phyloP scores from a whole-genome alignment of 2,113 vertebrate genomes.

The Sorex fumeus region DNA sequence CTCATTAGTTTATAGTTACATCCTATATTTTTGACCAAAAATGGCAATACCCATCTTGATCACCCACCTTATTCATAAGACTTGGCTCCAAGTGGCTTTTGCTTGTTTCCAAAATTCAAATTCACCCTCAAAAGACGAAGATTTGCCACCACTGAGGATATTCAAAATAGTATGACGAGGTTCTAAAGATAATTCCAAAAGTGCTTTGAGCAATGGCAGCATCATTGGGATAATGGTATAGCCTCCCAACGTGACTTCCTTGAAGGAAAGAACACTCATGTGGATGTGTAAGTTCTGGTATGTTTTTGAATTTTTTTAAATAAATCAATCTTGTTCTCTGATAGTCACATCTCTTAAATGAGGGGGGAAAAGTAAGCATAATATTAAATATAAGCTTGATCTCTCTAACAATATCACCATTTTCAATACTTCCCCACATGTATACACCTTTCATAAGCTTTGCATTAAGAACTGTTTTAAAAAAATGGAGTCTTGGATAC shows the following conservation, averaged over 20 bases:
- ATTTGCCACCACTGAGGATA: constrained; percentile 84
- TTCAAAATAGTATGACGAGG: constrained; percentile 83
- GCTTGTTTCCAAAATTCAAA: constrained; percentile 85
- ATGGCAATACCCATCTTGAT: constrained; percentile 81
- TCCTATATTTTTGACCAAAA: constrained; percentile 78
- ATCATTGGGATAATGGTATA: constrained; percentile 80
- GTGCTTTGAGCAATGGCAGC: constrained; percentile 83
- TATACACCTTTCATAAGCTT: constrained; percentile 27
- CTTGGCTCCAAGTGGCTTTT: constrained; percentile 83
- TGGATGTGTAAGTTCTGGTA: constrained; percentile 84
- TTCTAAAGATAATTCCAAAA: constrained; percentile 86
- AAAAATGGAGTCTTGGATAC: background rate
- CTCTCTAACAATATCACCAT: constrained; percentile 73
- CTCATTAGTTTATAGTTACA: constrained; percentile 84
- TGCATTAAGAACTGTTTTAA: background rate
- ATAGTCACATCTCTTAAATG: constrained; percentile 81
- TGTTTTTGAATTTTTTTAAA: constrained; percentile 81
- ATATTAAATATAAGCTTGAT: constrained; percentile 75
- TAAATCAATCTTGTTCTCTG: constrained; percentile 71
- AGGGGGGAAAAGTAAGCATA: constrained; percentile 63
- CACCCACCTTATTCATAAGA: constrained; percentile 85
- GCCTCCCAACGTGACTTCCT: constrained; percentile 83
- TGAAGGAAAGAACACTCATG: constrained; percentile 84
- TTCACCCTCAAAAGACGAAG: constrained; percentile 84
- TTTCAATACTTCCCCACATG: constrained; percentile 67